phyloP scores from a whole-genome alignment of 1,140 invertebrate genomes.

The Cryptotermes secundus region DNA sequence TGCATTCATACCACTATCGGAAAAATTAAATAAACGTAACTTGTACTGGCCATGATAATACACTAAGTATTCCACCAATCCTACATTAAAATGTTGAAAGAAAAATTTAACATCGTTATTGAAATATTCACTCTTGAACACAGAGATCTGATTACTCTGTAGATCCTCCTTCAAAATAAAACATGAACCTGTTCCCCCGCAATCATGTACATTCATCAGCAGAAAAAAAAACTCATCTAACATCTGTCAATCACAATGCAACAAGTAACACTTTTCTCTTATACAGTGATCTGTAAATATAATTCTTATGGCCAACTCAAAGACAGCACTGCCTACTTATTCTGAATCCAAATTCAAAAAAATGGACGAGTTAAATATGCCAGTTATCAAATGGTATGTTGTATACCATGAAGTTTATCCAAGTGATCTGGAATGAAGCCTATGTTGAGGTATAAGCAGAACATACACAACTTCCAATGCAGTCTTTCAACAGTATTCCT shows the following conservation, averaged over 20 bases:
- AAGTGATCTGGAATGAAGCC: not conserved
- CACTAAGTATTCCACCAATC: constrained; percentile 15
- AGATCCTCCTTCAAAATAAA: not conserved
- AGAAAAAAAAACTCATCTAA: not conserved
- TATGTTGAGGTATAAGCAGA: not conserved
- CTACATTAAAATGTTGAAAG: constrained; percentile 13
- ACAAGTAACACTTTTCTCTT: not conserved
- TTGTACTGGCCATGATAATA: constrained; percentile 7
- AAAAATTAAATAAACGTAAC: constrained; percentile 8
- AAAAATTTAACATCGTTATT: constrained; percentile 4
- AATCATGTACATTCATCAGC: not conserved
- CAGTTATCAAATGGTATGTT: not conserved
- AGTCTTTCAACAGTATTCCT: not conserved
- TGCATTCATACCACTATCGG: not conserved
- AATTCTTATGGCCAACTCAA: not conserved
- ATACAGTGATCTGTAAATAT: not conserved
- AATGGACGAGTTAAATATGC: constrained; percentile 8
- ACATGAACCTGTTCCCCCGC: not conserved
- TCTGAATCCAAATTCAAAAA: not conserved
- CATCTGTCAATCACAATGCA: not conserved
- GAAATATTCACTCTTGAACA: not conserved
- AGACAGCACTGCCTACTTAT: not conserved
- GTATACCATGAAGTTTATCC: not conserved
- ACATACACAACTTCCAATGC: not conserved
- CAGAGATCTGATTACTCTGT: not conserved